phyloP scores from a whole-genome alignment of 1,140 invertebrate species.

The Zaprionus capensis region DNA sequence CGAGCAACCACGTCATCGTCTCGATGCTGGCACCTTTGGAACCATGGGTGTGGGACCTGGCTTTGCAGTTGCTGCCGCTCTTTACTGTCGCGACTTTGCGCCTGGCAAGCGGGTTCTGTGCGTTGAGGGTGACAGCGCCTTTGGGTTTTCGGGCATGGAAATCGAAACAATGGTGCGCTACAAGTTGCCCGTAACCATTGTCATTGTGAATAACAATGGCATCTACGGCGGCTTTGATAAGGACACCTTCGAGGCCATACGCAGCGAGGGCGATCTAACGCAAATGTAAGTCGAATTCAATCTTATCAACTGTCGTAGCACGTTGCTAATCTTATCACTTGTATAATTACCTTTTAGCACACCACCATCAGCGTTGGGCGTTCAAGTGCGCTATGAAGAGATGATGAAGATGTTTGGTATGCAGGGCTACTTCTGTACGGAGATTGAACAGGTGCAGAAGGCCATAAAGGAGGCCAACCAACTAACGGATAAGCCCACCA shows the following conservation, averaged over 20 bases:
- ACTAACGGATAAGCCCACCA: conserved; percentile 90
- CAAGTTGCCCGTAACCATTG: conserved; percentile 94
- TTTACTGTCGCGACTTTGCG: conserved; percentile 93
- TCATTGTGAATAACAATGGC: conserved; percentile 98
- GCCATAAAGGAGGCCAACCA: conserved; percentile 89
- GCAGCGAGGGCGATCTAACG: conserved; percentile 87
- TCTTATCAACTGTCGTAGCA: conserved; percentile 44
- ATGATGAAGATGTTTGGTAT: conserved; percentile 94
- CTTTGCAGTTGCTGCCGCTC: conserved; percentile 95
- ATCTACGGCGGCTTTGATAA: conserved; percentile 94
- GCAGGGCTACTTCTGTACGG: conserved; percentile 91
- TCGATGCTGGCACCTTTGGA: conserved; percentile 97
- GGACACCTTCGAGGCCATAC: conserved; percentile 90
- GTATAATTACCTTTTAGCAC: conserved; percentile 86
- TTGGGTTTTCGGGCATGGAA: conserved; percentile 99
- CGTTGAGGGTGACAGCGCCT: conserved; percentile 97
- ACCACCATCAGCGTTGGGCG: conserved; percentile 91
- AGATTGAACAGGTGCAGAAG: conserved; percentile 89
- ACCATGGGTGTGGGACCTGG: conserved; percentile 98
- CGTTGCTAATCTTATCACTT: conserved; percentile 57
- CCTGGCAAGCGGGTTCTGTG: conserved; percentile 93
- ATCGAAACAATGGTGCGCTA: conserved; percentile 98
- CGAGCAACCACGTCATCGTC: conserved; percentile 91
- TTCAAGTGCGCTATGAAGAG: conserved; percentile 93
- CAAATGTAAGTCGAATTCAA: conserved; percentile 86